Evolutionary conservation across 2,113 vertebrate genomes (phyloP).

Genomic region (Lota lota): DNA sequence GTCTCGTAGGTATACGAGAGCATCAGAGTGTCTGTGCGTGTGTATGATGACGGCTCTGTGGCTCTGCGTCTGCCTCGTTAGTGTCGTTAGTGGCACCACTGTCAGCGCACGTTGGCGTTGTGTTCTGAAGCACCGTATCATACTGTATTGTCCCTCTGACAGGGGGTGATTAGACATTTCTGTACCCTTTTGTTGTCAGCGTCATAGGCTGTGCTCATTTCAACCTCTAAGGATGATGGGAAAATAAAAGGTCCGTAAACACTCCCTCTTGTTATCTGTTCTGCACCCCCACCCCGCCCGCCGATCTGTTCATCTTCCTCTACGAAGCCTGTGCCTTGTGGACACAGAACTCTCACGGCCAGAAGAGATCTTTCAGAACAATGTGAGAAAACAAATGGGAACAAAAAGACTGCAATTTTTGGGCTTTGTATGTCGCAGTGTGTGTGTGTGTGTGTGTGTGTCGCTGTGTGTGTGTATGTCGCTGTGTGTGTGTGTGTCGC

Average conservation of each 20-base stretch:
- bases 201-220: slow-evolving; percentile 38
- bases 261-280: slow-evolving; percentile 26
- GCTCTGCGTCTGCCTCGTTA: not conserved
- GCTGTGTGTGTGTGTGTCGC: too few species aligned
- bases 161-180: slow-evolving; percentile 48
- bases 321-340: slow-evolving; percentile 15
- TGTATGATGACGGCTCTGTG: too few species aligned
- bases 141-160: slow-evolving; percentile 46
- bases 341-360: not conserved
- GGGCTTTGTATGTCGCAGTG: too few species aligned
- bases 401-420: too few species aligned
- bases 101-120: not conserved
- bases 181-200: slow-evolving; percentile 36
- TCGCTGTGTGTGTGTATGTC: too few species aligned
- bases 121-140: not conserved
- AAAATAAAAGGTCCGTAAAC: slow-evolving; percentile 49
- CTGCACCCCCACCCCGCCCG: not conserved
- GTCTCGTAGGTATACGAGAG: too few species aligned
- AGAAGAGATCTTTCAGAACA: too few species aligned
- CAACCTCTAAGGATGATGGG: slow-evolving; percentile 30
- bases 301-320: not conserved
- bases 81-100: slow-evolving; percentile 9
- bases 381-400: too few species aligned
- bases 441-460: too few species aligned
- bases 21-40: too few species aligned